Evolutionary conservation across 2,888 invertebrate species (phyloP).

Genomic region (Graphium colonna): DNA sequence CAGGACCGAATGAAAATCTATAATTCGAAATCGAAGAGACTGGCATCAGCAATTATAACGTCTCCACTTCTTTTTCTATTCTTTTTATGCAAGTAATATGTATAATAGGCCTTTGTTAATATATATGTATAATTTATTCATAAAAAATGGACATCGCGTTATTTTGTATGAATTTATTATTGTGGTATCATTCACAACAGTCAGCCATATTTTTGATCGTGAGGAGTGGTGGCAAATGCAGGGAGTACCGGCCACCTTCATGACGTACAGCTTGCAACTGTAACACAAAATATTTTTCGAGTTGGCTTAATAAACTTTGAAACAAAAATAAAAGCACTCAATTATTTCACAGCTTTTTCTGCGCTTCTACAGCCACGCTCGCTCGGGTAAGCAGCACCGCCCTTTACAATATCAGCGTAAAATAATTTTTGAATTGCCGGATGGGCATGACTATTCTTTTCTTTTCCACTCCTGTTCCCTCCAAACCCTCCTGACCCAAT

Average conservation of each 20-base stretch:
- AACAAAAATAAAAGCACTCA: too few relatives aligned
- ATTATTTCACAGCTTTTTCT: too few relatives aligned
- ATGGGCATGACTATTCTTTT: too few relatives aligned
- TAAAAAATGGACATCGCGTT: not conserved
- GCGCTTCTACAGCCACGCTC: too few relatives aligned
- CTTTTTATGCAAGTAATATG: conserved; percentile 4
- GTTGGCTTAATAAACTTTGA: too few relatives aligned
- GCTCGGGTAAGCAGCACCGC: too few relatives aligned
- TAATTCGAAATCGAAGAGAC: conserved; percentile 3
- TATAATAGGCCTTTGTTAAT: conserved; percentile 11
- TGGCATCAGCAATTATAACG: not conserved
- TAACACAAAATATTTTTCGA: conserved; percentile 30
- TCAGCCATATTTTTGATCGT: conserved; percentile 41
- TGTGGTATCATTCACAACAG: conserved; percentile 17
- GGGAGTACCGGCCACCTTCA: conserved; percentile 51
- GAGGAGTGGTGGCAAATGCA: conserved; percentile 55
- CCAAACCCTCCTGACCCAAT: too few relatives aligned
- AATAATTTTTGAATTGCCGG: too few relatives aligned
- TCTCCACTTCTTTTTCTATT: conserved; percentile 8
- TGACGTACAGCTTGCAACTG: conserved; percentile 56
- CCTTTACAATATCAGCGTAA: too few relatives aligned
- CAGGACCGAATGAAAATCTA: conserved; percentile 29
- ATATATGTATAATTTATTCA: not conserved
- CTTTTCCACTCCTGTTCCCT: too few relatives aligned
- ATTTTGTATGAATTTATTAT: conserved; percentile 6